These are phyloP conservation scores for Scaptodrosophila latifasciaeformis DNA, from an alignment of 2,888 invertebrate genomes.

Conservation along the genomic window DNA sequence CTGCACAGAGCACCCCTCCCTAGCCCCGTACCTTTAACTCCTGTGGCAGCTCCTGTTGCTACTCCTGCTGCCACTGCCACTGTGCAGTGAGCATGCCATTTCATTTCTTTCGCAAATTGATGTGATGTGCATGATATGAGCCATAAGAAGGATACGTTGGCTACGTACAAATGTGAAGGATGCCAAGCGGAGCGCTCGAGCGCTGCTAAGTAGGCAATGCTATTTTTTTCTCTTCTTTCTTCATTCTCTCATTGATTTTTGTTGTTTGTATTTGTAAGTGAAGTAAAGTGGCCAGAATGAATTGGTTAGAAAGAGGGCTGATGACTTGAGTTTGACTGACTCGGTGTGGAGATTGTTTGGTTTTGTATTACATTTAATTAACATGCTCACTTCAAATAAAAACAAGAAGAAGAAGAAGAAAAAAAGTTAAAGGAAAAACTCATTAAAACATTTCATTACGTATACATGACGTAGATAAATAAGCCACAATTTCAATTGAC, in stretches of 20 bases:
- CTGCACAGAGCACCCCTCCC: slow-evolving; percentile 7
- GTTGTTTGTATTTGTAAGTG: not conserved
- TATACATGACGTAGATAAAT: too few relatives aligned
- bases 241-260: not conserved
- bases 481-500: too few relatives aligned
- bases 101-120: slow-evolving; percentile 54
- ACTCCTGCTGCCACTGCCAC: not conserved
- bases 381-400: slow-evolving; percentile 1
- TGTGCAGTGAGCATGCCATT: slow-evolving; percentile 32
- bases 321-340: too few relatives aligned
- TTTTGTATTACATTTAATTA: slow-evolving; percentile 1
- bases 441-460: too few relatives aligned
- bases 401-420: not conserved
- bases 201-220: slow-evolving; percentile 37
- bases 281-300: not conserved
- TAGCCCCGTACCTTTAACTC: too few relatives aligned
- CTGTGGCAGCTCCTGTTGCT: too few relatives aligned
- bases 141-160: not conserved
- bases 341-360: slow-evolving; percentile 12
- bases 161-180: not conserved
- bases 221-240: slow-evolving; percentile 3
- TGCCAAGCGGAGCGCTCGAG: slow-evolving; percentile 2
- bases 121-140: slow-evolving; percentile 57
- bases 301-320: slow-evolving; percentile 8
- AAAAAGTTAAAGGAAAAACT: not conserved